Percentiles rank a stretch among this genome's conserved stretches.
phyloP scores from a whole-genome alignment of 2,113 vertebrate genomes.

The Brachypodius melanocephalos region DNA sequence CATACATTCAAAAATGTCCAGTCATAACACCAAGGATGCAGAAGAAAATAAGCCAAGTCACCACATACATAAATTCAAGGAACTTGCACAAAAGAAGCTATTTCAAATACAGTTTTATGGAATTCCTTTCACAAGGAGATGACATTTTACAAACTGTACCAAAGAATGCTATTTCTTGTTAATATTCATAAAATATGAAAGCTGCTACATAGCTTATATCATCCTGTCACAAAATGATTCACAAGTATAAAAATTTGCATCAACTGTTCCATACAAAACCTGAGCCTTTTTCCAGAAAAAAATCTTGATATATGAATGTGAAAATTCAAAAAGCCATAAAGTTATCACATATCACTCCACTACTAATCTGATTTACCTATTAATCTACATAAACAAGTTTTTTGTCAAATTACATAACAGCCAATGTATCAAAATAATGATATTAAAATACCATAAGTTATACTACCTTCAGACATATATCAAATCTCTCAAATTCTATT shows the following conservation, averaged over 20 bases:
- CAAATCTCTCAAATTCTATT: neutral
- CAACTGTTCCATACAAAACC: neutral
- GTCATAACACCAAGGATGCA: neutral
- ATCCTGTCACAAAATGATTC: neutral
- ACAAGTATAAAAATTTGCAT: neutral
- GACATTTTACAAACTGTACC: neutral
- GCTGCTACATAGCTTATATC: neutral
- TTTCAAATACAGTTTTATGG: neutral
- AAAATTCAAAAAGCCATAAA: neutral
- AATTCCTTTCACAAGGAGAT: neutral
- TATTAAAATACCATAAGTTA: neutral
- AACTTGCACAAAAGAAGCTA: neutral
- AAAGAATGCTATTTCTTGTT: neutral
- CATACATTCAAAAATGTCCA: neutral
- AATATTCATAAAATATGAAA: neutral
- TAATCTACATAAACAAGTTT: neutral
- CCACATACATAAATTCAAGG: neutral
- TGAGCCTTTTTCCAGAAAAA: neutral
- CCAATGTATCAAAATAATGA: neutral
- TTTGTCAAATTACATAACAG: neutral
- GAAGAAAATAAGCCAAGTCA: neutral
- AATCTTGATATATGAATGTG: neutral
- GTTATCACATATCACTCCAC: neutral
- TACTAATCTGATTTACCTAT: neutral
- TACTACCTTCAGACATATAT: neutral